Base-by-base conservation (phyloP, 2,888 invertebrate species). In the Heliconius ismenius region DNA sequence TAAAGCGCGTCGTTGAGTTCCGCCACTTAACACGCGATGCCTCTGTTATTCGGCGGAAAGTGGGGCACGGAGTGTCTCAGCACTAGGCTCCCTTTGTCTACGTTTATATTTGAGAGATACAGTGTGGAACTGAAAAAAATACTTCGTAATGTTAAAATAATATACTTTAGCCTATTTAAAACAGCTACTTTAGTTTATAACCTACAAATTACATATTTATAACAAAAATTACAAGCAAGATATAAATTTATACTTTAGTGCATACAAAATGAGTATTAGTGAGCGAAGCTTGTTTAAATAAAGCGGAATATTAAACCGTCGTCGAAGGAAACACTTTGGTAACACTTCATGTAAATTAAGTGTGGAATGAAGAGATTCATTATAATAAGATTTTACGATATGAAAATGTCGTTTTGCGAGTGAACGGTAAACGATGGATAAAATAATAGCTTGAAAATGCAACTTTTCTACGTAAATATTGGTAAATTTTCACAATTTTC, bases 331-430 rank as follows among this genome's bases (percentile, higher is more conserved):
- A 88, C 86, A 84, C 83, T 85, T 86, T 83, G 83, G 83, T 83
- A 85, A 89, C 87, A 88, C 86, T 88, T 90, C 87, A 90, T 90
- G 90, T 85, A 91, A 90, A 92, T 90, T 84, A 88, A 86, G 85
- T 84, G 84, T 77, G 79, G 80, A 81, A 87, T 76, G 83, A 86
- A 84, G 83, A 83, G 84, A 88, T 88, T 89, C 86, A 89, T 90
- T 90, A 89, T 83, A 87, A 86, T 78, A 78, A 84, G 86, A 87
- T 86, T 88, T 87, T 80, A 78, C 79, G 80, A 82, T 83, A 84
- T 84, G 82, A 83, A 84, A 85, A 81, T 82, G 83, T 81, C 83
- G 79, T 84, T 28, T 83, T 83, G 70, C 72, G 80, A 69, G 76
- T 84, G 82, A 88, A 82, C 83, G 84, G 81, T 82, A 85, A 86